phyloP scores from a whole-genome alignment of 2,888 invertebrate genomes.

The Hyposoter didymator region DNA sequence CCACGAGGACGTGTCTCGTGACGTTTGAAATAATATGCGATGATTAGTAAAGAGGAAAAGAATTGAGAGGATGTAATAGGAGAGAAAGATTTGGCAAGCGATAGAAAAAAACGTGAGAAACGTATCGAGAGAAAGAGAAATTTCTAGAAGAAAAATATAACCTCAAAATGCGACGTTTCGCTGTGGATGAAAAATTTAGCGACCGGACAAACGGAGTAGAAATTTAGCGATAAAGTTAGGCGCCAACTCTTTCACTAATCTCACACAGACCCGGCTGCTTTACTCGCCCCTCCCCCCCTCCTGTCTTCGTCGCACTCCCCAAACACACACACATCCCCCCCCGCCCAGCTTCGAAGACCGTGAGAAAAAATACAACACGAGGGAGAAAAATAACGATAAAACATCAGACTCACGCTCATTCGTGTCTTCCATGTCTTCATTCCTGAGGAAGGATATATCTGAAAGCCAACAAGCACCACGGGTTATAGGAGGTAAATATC shows the following conservation, averaged over 20 bases:
- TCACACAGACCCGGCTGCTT: constrained; percentile 52
- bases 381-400: constrained; percentile 68
- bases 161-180: constrained; percentile 27
- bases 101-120: neutral
- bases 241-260: constrained; percentile 34
- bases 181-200: neutral
- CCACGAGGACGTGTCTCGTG: constrained; percentile 29
- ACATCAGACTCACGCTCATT: constrained; percentile 80
- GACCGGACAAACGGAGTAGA: constrained; percentile 13
- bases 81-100: neutral
- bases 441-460: constrained; percentile 82
- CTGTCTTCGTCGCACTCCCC: constrained; percentile 64
- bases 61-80: neutral
- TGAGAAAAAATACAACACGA: constrained; percentile 34
- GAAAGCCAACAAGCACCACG: constrained; percentile 83
- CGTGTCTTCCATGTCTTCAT: constrained; percentile 79
- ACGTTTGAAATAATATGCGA: constrained; percentile 33
- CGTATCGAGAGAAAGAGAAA: neutral
- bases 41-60: neutral
- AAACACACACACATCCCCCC: constrained; percentile 22
- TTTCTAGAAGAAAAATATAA: constrained; percentile 30
- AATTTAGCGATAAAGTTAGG: constrained; percentile 30
- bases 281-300: constrained; percentile 50
- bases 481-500: constrained; percentile 79
- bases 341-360: constrained; percentile 29